A percentile compares a stretch with the other conserved stretches of the same genome.
Conservation (phyloP, 2,888 invertebrate genomes). For the Cremastobaeus sp. region DNA sequence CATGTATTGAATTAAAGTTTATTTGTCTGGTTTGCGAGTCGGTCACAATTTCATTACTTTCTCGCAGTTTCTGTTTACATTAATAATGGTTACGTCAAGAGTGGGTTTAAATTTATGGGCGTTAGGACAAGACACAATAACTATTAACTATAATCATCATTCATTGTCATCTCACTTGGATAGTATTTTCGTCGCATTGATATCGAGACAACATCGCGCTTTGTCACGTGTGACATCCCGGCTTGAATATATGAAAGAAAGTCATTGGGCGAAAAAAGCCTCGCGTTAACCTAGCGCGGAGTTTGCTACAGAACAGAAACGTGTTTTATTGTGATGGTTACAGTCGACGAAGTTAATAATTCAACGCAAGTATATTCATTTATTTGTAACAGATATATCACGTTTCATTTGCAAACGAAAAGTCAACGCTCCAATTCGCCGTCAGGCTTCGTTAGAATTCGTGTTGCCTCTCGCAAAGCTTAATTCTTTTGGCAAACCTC, state of each 20-base stretch:
- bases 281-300: background rate
- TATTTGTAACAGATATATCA: constrained; percentile 31
- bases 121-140: constrained; percentile 50
- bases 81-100: constrained; percentile 52
- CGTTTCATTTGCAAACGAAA: constrained; percentile 28
- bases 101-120: constrained; percentile 44
- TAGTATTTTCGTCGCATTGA: constrained; percentile 34
- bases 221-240: constrained; percentile 27
- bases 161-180: constrained; percentile 36
- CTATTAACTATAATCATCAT: constrained; percentile 53
- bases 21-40: constrained; percentile 22
- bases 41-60: constrained; percentile 51
- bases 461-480: constrained; percentile 1
- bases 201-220: constrained; percentile 27
- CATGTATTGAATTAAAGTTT: constrained; percentile 20
- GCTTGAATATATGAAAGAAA: background rate
- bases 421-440: constrained; percentile 23
- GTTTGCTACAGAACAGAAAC: background rate
- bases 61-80: constrained; percentile 46
- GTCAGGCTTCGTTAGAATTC: constrained; percentile 22
- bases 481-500: constrained; percentile 25
- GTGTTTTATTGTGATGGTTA: constrained; percentile 5
- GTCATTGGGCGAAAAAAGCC: background rate
- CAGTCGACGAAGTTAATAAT: constrained; percentile 5
- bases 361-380: constrained; percentile 16